Evolutionary conservation across 1,140 invertebrate genomes (phyloP), one percentile per base, ranked within the genome.

Genomic region (Asbolus verrucosus): DNA sequence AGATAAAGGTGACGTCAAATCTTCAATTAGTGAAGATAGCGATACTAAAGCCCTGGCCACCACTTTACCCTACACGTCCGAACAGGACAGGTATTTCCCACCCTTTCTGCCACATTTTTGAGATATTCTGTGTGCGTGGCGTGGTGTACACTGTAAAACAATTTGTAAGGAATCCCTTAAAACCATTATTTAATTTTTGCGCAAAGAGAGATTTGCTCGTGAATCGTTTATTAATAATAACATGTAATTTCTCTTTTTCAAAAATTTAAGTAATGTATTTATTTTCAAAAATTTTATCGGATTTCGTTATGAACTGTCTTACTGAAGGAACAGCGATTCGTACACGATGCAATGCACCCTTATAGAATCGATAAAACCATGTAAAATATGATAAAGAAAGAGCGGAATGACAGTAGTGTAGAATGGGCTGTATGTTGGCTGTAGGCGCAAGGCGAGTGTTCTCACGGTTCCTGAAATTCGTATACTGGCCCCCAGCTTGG

Each of bases 401-500:
- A n/a, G n/a, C 14, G 67, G 67, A 70, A 74, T 75, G 70, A 62
- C 59, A 60, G 70, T 71, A 75, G 69, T 71, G 74, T 76, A 80
- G 74, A 75, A 75, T 79, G 78, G 78, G 75, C 74, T 77, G 75
- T 83, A 75, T 83, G 78, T 82, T 82, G 77, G 79, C 75, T 80
- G 75, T 85, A 88, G 87, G 83, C 88, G 87, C 83, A 89, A 89
- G 84, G 86, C 86, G 84, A 90, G 87, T 81, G 86, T 87, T 76
- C 84, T 88, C 83, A 85, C 84, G 76, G 85, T 91, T 69, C 90
- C 90, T 60, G 89, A 90, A 83, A 92, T 92, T 77, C 88, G 90
- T 78, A 90, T 92, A 78, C 83, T 91, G 84, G 90, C 90, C 77
- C 89, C 91, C 72, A 91, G 90, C 81, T 83, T 91, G 85, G 91